Conservation (phyloP, 2,888 invertebrate genomes). For the Agrilus biguttatus region DNA sequence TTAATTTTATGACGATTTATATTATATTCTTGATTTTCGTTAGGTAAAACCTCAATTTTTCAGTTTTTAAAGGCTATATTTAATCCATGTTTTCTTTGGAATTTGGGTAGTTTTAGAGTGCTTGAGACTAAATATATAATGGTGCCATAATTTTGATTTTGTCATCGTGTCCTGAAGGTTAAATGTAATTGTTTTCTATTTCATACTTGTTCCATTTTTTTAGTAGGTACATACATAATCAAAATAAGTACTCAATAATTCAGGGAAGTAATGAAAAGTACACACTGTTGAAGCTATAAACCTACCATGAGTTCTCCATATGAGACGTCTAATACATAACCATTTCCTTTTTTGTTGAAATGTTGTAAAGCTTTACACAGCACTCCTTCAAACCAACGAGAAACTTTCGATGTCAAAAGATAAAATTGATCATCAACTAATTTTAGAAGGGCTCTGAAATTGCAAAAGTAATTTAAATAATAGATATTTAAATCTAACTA, state of each 20-base stretch:
- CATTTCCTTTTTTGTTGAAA: conserved; percentile 13
- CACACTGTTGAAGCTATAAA: too few relatives aligned
- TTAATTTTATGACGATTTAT: too few relatives aligned
- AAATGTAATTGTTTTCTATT: too few relatives aligned
- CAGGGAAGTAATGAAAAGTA: neutral
- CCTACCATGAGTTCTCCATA: conserved; percentile 6
- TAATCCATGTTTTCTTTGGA: too few relatives aligned
- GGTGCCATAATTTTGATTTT: too few relatives aligned
- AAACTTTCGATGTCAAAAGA: conserved; percentile 34
- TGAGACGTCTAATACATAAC: neutral
- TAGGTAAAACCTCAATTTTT: too few relatives aligned
- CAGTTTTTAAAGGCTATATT: too few relatives aligned
- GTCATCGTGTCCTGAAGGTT: too few relatives aligned
- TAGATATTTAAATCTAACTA: too few relatives aligned
- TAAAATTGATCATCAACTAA: conserved; percentile 31
- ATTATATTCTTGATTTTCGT: too few relatives aligned
- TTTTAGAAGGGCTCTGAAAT: conserved; percentile 9
- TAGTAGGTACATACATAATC: neutral
- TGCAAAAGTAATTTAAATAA: neutral
- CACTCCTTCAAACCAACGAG: conserved; percentile 39
- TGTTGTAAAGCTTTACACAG: conserved; percentile 33
- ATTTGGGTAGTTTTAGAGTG: too few relatives aligned
- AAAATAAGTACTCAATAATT: neutral
- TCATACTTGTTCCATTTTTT: neutral
- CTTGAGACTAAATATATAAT: too few relatives aligned